Evolutionary conservation across 2,113 vertebrate species (phyloP).

Genomic region (Sphaerodactylus townsendi): DNA sequence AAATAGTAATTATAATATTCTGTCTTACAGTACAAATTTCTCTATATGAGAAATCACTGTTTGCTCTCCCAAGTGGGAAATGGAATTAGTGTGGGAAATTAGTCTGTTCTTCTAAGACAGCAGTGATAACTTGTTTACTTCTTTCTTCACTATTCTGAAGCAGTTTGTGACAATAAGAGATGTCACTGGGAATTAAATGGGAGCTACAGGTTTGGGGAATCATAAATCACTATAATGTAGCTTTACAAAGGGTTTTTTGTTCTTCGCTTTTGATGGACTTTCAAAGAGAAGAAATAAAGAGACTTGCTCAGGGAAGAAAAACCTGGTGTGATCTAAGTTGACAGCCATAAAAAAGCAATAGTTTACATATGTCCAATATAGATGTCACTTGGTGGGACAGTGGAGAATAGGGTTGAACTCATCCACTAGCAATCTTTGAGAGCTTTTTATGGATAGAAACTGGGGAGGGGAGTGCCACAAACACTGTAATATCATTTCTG

Average conservation of each 20-base stretch:
- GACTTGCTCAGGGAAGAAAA: not conserved
- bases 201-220: not conserved
- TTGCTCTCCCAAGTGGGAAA: not conserved
- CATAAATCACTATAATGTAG: not conserved
- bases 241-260: not conserved
- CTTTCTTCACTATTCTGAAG: constrained; percentile 1
- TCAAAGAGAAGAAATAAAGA: not conserved
- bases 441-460: too few species aligned
- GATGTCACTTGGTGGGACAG: not conserved
- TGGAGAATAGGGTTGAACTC: too few species aligned
- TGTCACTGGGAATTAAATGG: constrained; percentile 29
- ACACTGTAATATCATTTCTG: too few species aligned
- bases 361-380: constrained; percentile 2
- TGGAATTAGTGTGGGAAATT: constrained; percentile 31
- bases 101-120: constrained; percentile 12
- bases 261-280: not conserved
- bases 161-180: not conserved
- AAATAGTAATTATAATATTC: constrained; percentile 3
- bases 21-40: not conserved
- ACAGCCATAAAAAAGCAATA: not conserved
- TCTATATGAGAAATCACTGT: not conserved
- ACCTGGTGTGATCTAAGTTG: not conserved
- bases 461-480: too few species aligned
- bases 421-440: too few species aligned
- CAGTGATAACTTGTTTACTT: not conserved